Evolutionary conservation across 1,140 invertebrate species (phyloP), one percentile per base, ranked within the genome.

Genomic region (Aphelenchoides besseyi): DNA sequence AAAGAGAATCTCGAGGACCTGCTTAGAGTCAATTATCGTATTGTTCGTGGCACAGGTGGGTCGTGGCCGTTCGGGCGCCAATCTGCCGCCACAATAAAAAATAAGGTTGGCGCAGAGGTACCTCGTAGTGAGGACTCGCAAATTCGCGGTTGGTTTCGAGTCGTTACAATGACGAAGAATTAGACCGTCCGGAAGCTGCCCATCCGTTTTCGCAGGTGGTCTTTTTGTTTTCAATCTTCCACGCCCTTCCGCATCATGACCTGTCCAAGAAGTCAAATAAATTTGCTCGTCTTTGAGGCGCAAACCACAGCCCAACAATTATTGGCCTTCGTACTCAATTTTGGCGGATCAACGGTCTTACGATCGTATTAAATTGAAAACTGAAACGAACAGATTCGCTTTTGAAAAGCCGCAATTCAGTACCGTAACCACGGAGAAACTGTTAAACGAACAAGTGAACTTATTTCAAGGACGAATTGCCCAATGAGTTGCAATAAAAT

Each of bases 341-440:
- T 48, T 23, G 41, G 23, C 12, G 41, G 41, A 48, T 48, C 41
- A 23, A 48, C 41, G 23, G 12, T 23, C 41, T 12, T 48, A 48
- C 41, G 41, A 48, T 48, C 41, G 41, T 48, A 48, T 48, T 48
- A 48, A 48, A 16, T 48, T 48, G 41, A 48, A 48, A 48, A 12
- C 12, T 48, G 41, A 48, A 23, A 48, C 41, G 41, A 23, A 23
- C 12, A 23, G 41, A 48, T 48, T 48, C 12, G 41, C 41, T 48
- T 12, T 23, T 23, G 41, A 48, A 23, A 23, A 23, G 41, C 23
- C 41, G 12, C 41, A 23, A 48, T 12, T 23, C 12, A 23, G 41
- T 48, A 12, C 12, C 12, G 41, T 23, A 48, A 23, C 41, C n/a
- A n/a, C n/a, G n/a, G n/a, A n/a, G n/a, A 48, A 23, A 23, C 41